Evolutionary conservation across 2,113 vertebrate species (phyloP).

Genomic region (Urocynchramus pylzowi): DNA sequence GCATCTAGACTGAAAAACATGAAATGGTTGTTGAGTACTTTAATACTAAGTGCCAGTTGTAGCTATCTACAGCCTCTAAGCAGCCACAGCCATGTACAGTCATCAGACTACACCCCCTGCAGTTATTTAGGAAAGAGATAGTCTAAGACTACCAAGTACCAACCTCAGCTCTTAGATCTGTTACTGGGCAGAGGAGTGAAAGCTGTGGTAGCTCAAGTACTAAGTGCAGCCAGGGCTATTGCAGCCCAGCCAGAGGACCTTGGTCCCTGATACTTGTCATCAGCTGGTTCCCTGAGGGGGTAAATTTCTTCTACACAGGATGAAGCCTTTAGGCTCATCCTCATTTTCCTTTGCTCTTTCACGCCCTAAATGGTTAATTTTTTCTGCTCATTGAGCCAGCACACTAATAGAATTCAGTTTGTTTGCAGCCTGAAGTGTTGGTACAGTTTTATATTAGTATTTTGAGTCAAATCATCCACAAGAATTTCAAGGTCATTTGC

Average conservation of each 20-base stretch:
- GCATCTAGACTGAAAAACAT: not conserved
- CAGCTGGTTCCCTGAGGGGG: not conserved
- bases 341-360: not conserved
- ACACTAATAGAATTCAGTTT: not conserved
- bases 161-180: not conserved
- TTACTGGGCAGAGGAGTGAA: not conserved
- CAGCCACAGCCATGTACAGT: not conserved
- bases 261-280: not conserved
- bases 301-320: not conserved
- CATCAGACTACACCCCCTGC: not conserved
- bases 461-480: not conserved
- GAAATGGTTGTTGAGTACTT: not conserved
- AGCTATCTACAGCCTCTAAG: not conserved
- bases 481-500: not conserved
- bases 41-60: not conserved
- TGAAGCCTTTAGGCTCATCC: not conserved
- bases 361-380: not conserved
- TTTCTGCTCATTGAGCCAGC: not conserved
- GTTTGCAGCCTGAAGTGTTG: not conserved
- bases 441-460: not conserved
- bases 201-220: not conserved
- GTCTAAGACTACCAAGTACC: not conserved
- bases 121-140: not conserved
- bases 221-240: not conserved
- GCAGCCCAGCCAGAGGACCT: not conserved